phyloP scores from a whole-genome alignment of 2,113 vertebrate species.

The Lepidothrix coronata region DNA sequence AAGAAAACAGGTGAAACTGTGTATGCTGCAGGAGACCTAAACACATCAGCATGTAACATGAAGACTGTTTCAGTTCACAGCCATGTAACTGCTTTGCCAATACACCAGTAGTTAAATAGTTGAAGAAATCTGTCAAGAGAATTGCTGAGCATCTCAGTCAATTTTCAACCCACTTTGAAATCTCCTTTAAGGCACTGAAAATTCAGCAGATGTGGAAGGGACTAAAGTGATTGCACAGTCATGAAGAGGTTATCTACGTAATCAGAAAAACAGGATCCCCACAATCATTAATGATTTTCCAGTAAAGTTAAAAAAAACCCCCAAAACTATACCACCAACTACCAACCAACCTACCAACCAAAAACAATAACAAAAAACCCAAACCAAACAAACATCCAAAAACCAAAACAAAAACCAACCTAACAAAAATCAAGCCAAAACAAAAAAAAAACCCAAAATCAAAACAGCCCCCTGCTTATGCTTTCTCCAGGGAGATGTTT shows the following conservation, averaged over 20 bases:
- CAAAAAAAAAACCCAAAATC: too few species aligned
- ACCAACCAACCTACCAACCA: not conserved
- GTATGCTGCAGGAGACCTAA: slow-evolving; percentile 4
- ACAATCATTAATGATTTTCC: not conserved
- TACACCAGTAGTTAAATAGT: slow-evolving; percentile 32
- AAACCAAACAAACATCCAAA: too few species aligned
- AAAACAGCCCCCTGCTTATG: not conserved
- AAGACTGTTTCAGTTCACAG: slow-evolving; percentile 21
- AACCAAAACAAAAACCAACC: too few species aligned
- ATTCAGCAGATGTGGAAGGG: slow-evolving; percentile 1
- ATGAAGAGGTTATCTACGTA: not conserved
- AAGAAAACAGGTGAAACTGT: slow-evolving; percentile 52
- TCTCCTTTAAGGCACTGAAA: not conserved
- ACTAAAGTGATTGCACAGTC: not conserved
- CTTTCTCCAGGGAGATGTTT: not conserved
- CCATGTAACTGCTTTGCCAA: slow-evolving; percentile 50
- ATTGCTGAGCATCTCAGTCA: slow-evolving; percentile 35
- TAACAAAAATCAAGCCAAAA: too few species aligned
- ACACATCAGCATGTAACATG: slow-evolving; percentile 21
- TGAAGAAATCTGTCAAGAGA: slow-evolving; percentile 54
- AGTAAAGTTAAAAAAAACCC: rapidly evolving
- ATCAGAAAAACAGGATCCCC: not conserved
- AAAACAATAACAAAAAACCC: too few species aligned
- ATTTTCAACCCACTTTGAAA: slow-evolving; percentile 35
- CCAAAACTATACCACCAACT: not conserved